Evolutionary conservation across 2,113 vertebrate species (phyloP).

Genomic region (Lipophrys pholis): DNA sequence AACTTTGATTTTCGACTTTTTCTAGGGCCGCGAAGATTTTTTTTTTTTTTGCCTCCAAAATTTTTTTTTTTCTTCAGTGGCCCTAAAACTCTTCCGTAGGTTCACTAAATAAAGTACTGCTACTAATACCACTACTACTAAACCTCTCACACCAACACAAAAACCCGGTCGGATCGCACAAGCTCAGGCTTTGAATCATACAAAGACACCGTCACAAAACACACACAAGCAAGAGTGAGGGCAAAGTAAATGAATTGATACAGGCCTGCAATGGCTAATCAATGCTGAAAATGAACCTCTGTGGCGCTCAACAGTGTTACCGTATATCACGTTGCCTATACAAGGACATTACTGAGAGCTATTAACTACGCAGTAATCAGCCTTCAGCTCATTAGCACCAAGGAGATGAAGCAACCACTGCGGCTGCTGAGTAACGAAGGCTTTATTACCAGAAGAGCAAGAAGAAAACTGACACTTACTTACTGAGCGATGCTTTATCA

Average conservation of each 20-base stretch:
- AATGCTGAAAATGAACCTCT: constrained; percentile 55
- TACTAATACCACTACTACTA: too few species aligned
- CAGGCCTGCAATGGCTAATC: constrained; percentile 50
- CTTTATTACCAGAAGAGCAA: constrained; percentile 22
- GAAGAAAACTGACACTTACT: neutral
- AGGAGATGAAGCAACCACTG: constrained; percentile 50
- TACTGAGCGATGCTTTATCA: too few species aligned
- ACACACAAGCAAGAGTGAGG: neutral
- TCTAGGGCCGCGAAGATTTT: too few species aligned
- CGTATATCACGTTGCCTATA: constrained; percentile 64
- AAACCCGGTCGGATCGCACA: too few species aligned
- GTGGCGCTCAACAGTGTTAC: constrained; percentile 25
- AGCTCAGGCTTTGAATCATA: too few species aligned
- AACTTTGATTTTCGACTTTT: too few species aligned
- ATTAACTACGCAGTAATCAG: constrained; percentile 64
- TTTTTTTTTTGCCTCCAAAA: too few species aligned
- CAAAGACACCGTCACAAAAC: neutral
- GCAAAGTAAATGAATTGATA: constrained; percentile 21
- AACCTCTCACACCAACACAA: too few species aligned
- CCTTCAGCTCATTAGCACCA: constrained; percentile 61
- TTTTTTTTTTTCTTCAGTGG: too few species aligned
- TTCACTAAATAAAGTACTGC: too few species aligned
- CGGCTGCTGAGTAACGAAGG: constrained; percentile 37
- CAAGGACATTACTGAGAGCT: constrained; percentile 59
- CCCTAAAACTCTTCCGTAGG: too few species aligned